phyloP scores from a whole-genome alignment of 2,888 invertebrate species.

The Drosophila mettleri region DNA sequence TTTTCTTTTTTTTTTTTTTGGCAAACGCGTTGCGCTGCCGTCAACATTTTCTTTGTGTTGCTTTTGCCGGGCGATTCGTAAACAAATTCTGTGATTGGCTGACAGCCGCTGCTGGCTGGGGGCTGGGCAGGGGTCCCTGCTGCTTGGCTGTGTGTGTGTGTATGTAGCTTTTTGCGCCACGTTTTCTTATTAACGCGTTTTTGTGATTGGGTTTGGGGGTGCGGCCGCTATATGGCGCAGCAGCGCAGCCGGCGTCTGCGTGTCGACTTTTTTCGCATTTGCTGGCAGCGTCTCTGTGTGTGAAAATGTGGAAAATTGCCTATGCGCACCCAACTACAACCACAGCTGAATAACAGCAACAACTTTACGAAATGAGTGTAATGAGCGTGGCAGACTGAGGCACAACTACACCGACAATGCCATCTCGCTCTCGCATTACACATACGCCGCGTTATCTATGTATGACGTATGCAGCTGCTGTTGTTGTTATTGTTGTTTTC shows the following conservation, averaged over 20 bases:
- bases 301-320: constrained; percentile 80
- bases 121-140: constrained; percentile 20
- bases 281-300: constrained; percentile 53
- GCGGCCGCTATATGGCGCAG: constrained; percentile 53
- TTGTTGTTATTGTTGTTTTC: constrained; percentile 67
- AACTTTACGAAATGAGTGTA: constrained; percentile 77
- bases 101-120: constrained; percentile 34
- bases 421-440: constrained; percentile 70
- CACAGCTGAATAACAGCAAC: constrained; percentile 37
- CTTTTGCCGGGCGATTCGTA: constrained; percentile 82
- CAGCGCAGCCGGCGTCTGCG: constrained; percentile 67
- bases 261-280: constrained; percentile 68
- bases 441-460: constrained; percentile 81
- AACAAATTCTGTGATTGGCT: constrained; percentile 84
- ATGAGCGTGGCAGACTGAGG: constrained; percentile 77
- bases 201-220: constrained; percentile 82
- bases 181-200: constrained; percentile 82
- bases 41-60: constrained; percentile 78
- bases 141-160: constrained; percentile 26
- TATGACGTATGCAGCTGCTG: constrained; percentile 53
- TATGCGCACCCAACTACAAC: constrained; percentile 76
- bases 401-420: constrained; percentile 35
- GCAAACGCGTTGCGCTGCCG: constrained; percentile 42
- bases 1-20: constrained; percentile 49
- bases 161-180: constrained; percentile 77